A percentile compares a stretch with the other conserved stretches of the same genome.
These are phyloP conservation scores for Heliconius himera DNA, from an alignment of 1,140 invertebrate genomes.

Conservation along the genomic window DNA sequence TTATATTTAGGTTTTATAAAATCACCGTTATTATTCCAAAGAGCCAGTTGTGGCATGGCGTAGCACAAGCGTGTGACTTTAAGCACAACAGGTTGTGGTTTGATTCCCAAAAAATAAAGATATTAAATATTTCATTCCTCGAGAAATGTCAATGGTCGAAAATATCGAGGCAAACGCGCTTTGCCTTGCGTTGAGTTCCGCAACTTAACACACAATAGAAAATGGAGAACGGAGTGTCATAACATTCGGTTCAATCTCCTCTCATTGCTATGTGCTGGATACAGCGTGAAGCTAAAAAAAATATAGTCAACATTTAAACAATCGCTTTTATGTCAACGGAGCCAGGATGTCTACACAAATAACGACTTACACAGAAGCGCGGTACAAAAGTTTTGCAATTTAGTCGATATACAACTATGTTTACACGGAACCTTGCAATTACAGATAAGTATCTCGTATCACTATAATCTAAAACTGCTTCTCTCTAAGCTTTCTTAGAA, in stretches of 20 bases:
- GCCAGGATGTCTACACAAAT: conserved; percentile 1
- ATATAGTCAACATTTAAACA: background rate
- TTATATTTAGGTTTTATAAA: too few relatives aligned
- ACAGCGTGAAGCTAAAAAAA: background rate
- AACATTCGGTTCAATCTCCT: background rate
- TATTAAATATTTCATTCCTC: too few relatives aligned
- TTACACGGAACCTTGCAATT: conserved; percentile 4
- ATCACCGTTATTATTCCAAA: too few relatives aligned
- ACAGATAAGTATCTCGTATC: conserved; percentile 3
- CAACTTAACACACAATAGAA: too few relatives aligned
- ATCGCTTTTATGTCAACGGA: conserved; percentile 8
- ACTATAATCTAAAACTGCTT: background rate
- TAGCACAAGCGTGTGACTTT: too few relatives aligned
- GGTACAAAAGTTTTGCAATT: conserved; percentile 7
- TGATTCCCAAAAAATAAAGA: too few relatives aligned
- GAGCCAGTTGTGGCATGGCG: too few relatives aligned
- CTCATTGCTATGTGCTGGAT: background rate
- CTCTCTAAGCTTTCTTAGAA: background rate
- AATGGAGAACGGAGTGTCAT: background rate
- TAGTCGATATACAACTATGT: conserved; percentile 1
- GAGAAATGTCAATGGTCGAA: too few relatives aligned
- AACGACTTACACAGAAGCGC: background rate
- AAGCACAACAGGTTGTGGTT: too few relatives aligned
- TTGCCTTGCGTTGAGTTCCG: too few relatives aligned
- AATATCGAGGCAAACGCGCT: too few relatives aligned